These are phyloP conservation scores for Platorchestia sp. DNA, from an alignment of 1,140 invertebrate genomes.

Conservation along the genomic window DNA sequence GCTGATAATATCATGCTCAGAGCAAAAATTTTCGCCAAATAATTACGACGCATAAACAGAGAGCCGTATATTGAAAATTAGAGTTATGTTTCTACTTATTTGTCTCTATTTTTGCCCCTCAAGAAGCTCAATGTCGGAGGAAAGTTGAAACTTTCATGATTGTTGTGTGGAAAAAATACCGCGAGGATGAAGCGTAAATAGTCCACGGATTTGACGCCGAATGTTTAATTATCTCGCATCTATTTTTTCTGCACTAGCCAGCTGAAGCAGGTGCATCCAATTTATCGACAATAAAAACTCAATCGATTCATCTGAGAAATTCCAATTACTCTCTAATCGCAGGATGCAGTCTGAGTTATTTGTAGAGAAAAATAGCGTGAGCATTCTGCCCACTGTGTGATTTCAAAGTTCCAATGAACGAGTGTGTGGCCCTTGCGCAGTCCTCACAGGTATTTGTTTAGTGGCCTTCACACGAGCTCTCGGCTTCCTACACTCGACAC, in stretches of 20 bases:
- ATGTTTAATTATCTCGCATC: neutral
- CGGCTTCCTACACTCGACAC: too few species aligned
- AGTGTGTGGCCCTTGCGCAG: too few species aligned
- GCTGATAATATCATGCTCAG: neutral
- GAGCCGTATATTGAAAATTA: neutral
- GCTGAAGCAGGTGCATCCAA: neutral
- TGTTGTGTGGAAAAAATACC: neutral
- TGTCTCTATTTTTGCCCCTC: neutral
- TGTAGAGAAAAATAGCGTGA: too few species aligned
- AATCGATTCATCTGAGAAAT: neutral
- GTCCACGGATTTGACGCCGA: neutral
- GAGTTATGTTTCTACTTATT: neutral
- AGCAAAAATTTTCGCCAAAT: neutral
- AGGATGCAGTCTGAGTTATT: too few species aligned
- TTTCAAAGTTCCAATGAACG: too few species aligned
- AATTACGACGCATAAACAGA: neutral
- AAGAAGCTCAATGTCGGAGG: neutral
- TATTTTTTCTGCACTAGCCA: neutral
- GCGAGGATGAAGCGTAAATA: neutral
- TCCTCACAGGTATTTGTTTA: too few species aligned
- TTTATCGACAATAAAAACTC: neutral
- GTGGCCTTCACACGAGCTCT: too few species aligned
- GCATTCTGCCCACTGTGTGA: too few species aligned
- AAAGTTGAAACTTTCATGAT: neutral
- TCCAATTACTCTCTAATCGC: neutral